Conservation (phyloP, 1,140 invertebrate genomes). For the Oppia nitens region DNA sequence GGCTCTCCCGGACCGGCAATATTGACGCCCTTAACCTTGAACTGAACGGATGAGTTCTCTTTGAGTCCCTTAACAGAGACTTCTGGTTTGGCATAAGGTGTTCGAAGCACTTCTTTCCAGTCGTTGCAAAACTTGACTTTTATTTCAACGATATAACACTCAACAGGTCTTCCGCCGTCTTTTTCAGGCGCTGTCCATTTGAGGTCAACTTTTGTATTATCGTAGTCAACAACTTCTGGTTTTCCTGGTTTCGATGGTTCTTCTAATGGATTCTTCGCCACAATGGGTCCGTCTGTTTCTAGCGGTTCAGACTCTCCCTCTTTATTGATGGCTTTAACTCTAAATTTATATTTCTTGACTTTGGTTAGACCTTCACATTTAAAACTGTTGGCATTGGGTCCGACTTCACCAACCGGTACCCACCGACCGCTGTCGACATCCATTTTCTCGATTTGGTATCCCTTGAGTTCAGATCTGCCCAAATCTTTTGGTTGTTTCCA, state of each 20-base stretch:
- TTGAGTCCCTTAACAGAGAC: constrained; percentile 46
- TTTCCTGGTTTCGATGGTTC: constrained; percentile 76
- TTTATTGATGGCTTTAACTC: constrained; percentile 86
- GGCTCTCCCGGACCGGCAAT: constrained; percentile 86
- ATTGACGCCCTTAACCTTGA: constrained; percentile 88
- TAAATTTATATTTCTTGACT: constrained; percentile 94
- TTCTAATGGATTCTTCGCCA: constrained; percentile 88
- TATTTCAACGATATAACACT: constrained; percentile 85
- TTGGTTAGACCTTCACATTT: constrained; percentile 70
- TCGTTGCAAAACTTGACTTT: constrained; percentile 73
- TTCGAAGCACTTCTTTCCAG: constrained; percentile 39
- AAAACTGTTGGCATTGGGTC: constrained; percentile 59
- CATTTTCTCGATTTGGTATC: constrained; percentile 94
- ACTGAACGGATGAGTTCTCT: constrained; percentile 86
- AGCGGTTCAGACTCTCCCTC: constrained; percentile 82
- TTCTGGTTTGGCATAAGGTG: neutral
- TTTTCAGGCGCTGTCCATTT: constrained; percentile 80
- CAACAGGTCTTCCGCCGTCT: constrained; percentile 83
- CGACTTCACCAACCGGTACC: constrained; percentile 64
- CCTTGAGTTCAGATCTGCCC: constrained; percentile 77
- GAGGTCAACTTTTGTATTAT: constrained; percentile 72
- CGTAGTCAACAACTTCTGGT: constrained; percentile 62
- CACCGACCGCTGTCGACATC: constrained; percentile 80
- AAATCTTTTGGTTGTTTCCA: constrained; percentile 89
- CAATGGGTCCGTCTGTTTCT: constrained; percentile 62